Evolutionary conservation across 1,140 invertebrate species (phyloP), one percentile per base, ranked within the genome.

Genomic region (Lordiphosa collinella): DNA sequence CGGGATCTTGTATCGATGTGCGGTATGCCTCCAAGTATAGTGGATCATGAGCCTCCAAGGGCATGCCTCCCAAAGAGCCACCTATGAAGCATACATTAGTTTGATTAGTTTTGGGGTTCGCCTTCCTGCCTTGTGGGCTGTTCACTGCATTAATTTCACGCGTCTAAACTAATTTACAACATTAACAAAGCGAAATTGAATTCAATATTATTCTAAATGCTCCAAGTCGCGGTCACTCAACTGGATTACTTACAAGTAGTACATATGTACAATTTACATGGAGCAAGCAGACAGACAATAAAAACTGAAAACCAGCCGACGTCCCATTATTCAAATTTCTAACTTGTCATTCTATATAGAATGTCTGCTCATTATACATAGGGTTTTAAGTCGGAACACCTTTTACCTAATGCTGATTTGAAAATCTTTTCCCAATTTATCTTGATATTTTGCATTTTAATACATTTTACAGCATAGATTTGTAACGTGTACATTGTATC

Each of bases 1-100:
- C 94, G 0, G 96, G 96, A 46, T 94, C 90, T 41, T 94, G 91
- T 9, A 97, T 85, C 0, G 96, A 96, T 53, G 91, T 90, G 11
- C 90, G 89, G 75, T 93, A 94, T 1, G 92, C 90, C 32, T 93
- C 91, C 54, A 94, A 91, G 74, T 96, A 97, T 11, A 65, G 35
- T 1, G 70, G 63, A 73, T 79, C 74, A 35, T 88, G 79, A 0
- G 61, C 52, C 13, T 86, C 84, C 1, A 64, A 40, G 0, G 85
- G 85, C 64, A 86, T 75, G 29, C 67, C 82, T 54, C 40, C 48
- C 9, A 68, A 29, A 14, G 59, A 41, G n/a, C 16, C 56, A 44
- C 44, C 79, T 84, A 25, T 4, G 6, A 2, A 43, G 0, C 22
- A n/a, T 22, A 0, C 2, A 37, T 62, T 61, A 62, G 31, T 41